Percentiles rank a stretch among this genome's conserved stretches.
Conservation (phyloP, 2,797 vertebrate species). For the Fistularia tabacaria region DNA sequence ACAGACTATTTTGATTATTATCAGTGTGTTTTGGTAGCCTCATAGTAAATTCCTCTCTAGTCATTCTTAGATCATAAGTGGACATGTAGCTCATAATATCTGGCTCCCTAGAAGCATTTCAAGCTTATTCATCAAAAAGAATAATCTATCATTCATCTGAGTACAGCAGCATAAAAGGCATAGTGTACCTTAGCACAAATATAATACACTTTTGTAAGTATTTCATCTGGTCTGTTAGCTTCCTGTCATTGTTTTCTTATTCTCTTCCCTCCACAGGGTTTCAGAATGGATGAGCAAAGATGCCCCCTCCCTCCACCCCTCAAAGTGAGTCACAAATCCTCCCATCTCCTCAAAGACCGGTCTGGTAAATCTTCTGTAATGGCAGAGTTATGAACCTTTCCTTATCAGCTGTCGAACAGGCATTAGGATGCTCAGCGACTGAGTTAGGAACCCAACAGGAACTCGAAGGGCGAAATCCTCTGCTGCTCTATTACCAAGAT, state of each 20-base stretch:
- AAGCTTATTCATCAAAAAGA: constrained; percentile 6
- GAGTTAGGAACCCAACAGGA: constrained; percentile 28
- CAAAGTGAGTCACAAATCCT: constrained; percentile 65
- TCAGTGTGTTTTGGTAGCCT: no score
- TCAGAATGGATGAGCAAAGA: constrained; percentile 91
- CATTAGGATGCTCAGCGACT: constrained; percentile 45
- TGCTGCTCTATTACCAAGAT: constrained; percentile 27
- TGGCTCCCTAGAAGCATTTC: constrained; percentile 4
- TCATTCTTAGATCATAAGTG: constrained; percentile 6
- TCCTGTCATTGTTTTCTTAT: constrained; percentile 6
- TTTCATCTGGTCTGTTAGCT: constrained; percentile 15
- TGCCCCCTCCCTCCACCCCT: constrained; percentile 70
- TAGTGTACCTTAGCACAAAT: constrained; percentile 3
- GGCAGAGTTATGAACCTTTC: constrained; percentile 39
- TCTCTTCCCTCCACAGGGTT: constrained; percentile 70
- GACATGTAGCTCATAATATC: neutral
- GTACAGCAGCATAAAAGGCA: no score
- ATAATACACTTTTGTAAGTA: constrained; percentile 7
- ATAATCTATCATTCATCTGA: constrained; percentile 1
- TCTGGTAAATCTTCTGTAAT: constrained; percentile 45
- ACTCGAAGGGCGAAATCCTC: constrained; percentile 30
- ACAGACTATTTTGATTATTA: no score
- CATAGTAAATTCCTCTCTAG: constrained; percentile 10
- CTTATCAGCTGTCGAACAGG: constrained; percentile 66
- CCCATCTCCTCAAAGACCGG: constrained; percentile 28